These are phyloP conservation scores for Lates calcarifer DNA, from an alignment of 2,113 vertebrate genomes.

Conservation along the genomic window DNA sequence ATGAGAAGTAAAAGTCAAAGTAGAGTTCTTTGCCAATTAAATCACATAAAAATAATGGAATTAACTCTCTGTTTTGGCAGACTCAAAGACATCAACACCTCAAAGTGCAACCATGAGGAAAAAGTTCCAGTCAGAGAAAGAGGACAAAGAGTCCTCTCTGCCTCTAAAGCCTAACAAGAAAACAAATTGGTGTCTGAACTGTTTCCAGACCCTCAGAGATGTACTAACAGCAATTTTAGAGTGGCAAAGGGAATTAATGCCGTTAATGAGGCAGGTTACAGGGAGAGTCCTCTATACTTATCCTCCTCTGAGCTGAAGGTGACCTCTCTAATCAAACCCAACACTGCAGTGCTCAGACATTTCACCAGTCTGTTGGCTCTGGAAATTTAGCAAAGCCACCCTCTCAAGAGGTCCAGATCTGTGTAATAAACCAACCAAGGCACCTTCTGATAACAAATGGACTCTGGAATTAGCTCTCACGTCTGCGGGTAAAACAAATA, in stretches of 20 bases:
- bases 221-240: conserved; percentile 20
- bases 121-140: neutral
- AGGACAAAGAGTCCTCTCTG: conserved; percentile 2
- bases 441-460: conserved; percentile 34
- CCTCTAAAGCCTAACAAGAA: conserved; percentile 29
- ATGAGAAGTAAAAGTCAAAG: neutral
- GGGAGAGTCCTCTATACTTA: conserved; percentile 40
- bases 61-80: neutral
- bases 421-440: conserved; percentile 30
- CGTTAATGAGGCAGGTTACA: conserved; percentile 46
- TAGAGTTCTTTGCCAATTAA: neutral
- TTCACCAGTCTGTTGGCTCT: conserved; percentile 9
- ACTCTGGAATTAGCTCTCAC: conserved; percentile 22
- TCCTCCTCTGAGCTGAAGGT: conserved; percentile 53
- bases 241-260: conserved; percentile 26
- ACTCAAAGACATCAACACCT: neutral
- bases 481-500: conserved; percentile 17
- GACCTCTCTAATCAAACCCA: conserved; percentile 58
- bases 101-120: neutral
- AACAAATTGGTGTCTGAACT: conserved; percentile 40
- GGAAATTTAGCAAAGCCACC: conserved; percentile 27
- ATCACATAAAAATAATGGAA: neutral
- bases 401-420: conserved; percentile 13
- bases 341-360: conserved; percentile 21
- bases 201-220: conserved; percentile 19